Evolutionary conservation across 1,140 invertebrate species (phyloP).

Genomic region (Drosophila sulfurigaster): DNA sequence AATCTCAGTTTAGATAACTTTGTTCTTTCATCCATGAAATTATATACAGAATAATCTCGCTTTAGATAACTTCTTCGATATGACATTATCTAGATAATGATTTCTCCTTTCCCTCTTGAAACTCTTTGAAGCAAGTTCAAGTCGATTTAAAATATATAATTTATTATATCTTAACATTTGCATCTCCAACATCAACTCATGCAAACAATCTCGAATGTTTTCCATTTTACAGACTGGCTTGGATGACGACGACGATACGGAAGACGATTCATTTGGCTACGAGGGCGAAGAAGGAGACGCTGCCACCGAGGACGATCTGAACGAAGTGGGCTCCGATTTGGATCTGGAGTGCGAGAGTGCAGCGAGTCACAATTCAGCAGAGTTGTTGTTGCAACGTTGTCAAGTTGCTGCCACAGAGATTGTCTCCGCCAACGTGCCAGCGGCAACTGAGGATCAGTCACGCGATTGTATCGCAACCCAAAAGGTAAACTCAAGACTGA

Average conservation of each 20-base stretch:
- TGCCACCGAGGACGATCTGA: slow-evolving; percentile 82
- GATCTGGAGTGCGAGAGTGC: slow-evolving; percentile 68
- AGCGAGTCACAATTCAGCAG: slow-evolving; percentile 36
- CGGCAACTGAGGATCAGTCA: slow-evolving; percentile 60
- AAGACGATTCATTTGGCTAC: slow-evolving; percentile 75
- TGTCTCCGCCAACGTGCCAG: slow-evolving; percentile 39
- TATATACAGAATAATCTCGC: no score
- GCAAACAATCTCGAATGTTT: neutral
- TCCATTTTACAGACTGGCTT: slow-evolving; percentile 61
- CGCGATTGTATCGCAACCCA: slow-evolving; percentile 81
- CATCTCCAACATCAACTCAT: slow-evolving; percentile 13
- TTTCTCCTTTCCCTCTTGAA: no score
- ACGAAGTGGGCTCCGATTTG: slow-evolving; percentile 77
- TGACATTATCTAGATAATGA: no score
- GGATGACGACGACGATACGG: slow-evolving; percentile 74
- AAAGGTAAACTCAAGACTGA: slow-evolving; percentile 63
- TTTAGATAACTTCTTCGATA: no score
- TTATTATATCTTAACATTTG: slow-evolving; percentile 9
- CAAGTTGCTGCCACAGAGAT: slow-evolving; percentile 63
- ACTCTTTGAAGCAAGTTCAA: no score
- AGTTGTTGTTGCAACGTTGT: slow-evolving; percentile 57
- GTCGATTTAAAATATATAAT: slow-evolving; percentile 2
- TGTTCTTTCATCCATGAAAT: no score
- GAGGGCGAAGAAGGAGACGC: slow-evolving; percentile 63
- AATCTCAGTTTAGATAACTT: no score